phyloP scores from a whole-genome alignment of 2,888 invertebrate species.

The Stratiomys singularior region DNA sequence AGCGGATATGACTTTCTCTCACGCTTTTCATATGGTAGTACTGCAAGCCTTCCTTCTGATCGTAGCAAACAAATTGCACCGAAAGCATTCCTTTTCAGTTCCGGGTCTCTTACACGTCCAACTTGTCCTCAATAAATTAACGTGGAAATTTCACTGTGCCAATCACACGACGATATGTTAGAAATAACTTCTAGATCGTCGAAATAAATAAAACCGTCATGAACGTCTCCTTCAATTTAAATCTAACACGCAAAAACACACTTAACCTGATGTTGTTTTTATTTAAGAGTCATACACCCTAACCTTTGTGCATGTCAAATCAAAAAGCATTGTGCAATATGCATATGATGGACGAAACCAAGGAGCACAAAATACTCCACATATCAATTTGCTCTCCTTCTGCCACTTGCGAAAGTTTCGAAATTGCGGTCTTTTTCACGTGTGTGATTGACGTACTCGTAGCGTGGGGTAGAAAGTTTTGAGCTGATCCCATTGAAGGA shows the following conservation, averaged over 20 bases:
- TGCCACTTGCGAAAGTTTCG: constrained; percentile 1
- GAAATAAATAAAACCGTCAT: constrained; percentile 44
- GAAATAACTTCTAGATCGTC: no score
- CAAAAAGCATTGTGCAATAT: neutral
- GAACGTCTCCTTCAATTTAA: constrained; percentile 49
- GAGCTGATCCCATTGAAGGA: neutral
- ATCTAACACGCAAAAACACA: constrained; percentile 46
- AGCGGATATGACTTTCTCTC: no score
- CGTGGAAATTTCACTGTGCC: no score
- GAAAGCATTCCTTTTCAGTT: no score
- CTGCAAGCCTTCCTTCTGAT: no score
- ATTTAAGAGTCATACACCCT: neutral
- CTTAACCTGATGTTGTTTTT: neutral
- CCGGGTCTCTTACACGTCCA: no score
- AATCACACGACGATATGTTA: no score
- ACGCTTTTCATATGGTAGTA: no score
- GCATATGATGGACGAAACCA: neutral
- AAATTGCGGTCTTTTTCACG: constrained; percentile 13
- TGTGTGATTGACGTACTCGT: constrained; percentile 14
- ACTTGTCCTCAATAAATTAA: no score
- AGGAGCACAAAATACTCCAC: neutral
- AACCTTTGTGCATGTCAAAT: neutral
- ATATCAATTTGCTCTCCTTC: constrained; percentile 22
- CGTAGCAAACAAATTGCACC: no score
- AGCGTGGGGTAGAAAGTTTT: neutral